These are phyloP conservation scores for Bradysia coprophila DNA, from an alignment of 1,140 invertebrate species.

Conservation along the genomic window DNA sequence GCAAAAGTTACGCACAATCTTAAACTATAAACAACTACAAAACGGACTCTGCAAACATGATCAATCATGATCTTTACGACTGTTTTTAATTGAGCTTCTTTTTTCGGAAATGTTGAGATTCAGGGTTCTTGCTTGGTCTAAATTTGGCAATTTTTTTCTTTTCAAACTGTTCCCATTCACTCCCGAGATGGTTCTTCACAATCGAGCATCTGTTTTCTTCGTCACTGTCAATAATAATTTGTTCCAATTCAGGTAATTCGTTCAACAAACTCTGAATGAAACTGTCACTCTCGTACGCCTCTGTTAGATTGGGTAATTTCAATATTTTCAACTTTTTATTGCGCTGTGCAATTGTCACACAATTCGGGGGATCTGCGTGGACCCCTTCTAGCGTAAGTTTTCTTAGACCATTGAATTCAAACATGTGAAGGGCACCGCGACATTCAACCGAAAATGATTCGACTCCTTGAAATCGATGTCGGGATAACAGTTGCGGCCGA, in stretches of 20 bases:
- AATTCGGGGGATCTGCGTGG: neutral
- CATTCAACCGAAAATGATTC: neutral
- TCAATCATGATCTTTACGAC: no score
- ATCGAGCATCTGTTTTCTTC: neutral
- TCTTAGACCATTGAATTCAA: neutral
- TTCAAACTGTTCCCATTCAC: neutral
- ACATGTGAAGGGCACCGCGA: neutral
- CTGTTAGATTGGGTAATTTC: neutral
- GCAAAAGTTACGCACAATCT: no score
- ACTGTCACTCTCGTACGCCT: neutral
- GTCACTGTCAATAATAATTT: neutral
- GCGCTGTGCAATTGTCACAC: neutral
- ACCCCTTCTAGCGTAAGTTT: neutral
- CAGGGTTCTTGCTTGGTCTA: neutral
- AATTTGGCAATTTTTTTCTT: neutral
- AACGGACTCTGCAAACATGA: no score
- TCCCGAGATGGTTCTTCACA: neutral
- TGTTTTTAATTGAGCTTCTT: no score
- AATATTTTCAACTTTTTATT: neutral
- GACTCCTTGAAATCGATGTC: neutral
- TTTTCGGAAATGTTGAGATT: neutral
- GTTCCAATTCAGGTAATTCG: neutral
- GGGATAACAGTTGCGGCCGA: neutral
- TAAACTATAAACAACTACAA: no score
- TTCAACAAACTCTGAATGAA: neutral